Evolutionary conservation across 2,113 vertebrate species (phyloP).

Genomic region (Grallaria varia): DNA sequence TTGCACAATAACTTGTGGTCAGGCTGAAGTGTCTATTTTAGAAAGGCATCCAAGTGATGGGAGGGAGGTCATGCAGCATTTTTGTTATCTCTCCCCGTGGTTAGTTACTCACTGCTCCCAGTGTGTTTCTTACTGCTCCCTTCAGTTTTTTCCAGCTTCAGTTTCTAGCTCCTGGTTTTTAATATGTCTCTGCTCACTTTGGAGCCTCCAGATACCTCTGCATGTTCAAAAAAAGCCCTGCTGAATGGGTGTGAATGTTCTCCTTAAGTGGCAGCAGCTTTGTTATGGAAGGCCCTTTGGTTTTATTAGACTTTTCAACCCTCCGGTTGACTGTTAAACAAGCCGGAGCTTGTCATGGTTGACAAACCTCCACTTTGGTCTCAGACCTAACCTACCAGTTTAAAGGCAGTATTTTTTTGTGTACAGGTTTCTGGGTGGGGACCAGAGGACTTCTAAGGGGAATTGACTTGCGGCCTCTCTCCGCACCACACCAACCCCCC

Average conservation of each 20-base stretch:
- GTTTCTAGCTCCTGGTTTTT: not conserved
- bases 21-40: conserved; percentile 58
- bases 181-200: not conserved
- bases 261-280: conserved; percentile 28
- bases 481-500: no score
- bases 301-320: conserved; percentile 63
- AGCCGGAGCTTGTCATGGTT: conserved; percentile 53
- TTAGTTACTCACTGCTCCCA: conserved; percentile 7
- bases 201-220: not conserved
- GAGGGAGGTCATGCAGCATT: conserved; percentile 41
- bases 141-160: not conserved
- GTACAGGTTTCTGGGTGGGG: conserved; percentile 60
- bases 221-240: not conserved
- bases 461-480: not conserved
- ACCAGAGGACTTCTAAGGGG: conserved; percentile 7
- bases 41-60: conserved; percentile 51
- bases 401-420: conserved; percentile 59
- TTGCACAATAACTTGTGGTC: conserved; percentile 53
- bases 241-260: conserved; percentile 40
- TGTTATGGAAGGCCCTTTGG: conserved; percentile 50
- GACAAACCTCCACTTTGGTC: conserved; percentile 63
- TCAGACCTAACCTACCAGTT: conserved; percentile 69
- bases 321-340: conserved; percentile 45
- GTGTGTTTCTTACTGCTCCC: not conserved
- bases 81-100: conserved; percentile 40